Evolutionary conservation across 2,113 vertebrate species (phyloP).

Genomic region (Cacatua alba): DNA sequence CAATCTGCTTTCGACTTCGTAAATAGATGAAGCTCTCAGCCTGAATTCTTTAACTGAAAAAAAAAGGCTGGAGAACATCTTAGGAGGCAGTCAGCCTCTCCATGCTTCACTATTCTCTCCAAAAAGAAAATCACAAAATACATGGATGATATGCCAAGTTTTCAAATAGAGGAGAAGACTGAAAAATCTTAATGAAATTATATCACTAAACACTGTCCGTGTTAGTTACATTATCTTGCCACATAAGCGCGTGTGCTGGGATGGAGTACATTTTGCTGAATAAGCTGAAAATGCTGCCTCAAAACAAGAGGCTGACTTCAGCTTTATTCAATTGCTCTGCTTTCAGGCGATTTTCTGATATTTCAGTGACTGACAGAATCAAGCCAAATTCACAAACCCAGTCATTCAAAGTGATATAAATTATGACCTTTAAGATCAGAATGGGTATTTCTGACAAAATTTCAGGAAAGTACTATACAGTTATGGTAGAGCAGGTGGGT

Average conservation of each 20-base stretch:
- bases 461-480: neutral
- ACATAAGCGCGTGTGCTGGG: neutral
- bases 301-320: slow-evolving; percentile 14
- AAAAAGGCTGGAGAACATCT: neutral
- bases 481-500: neutral
- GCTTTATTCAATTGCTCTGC: slow-evolving; percentile 30
- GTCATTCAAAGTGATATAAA: neutral
- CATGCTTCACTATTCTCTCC: neutral
- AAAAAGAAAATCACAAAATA: neutral
- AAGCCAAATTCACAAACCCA: slow-evolving; percentile 4
- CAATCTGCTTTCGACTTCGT: neutral
- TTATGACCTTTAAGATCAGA: neutral
- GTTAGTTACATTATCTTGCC: neutral
- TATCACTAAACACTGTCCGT: neutral
- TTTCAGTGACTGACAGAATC: slow-evolving; percentile 32
- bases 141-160: neutral
- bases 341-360: slow-evolving; percentile 13
- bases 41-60: neutral
- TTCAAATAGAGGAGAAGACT: neutral
- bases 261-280: slow-evolving; percentile 9
- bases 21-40: neutral
- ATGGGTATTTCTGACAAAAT: neutral
- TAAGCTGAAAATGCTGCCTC: slow-evolving; percentile 19
- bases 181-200: neutral
- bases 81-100: neutral